Evolutionary conservation across 2,888 invertebrate species (phyloP).

Genomic region (Melanargia galathea): DNA sequence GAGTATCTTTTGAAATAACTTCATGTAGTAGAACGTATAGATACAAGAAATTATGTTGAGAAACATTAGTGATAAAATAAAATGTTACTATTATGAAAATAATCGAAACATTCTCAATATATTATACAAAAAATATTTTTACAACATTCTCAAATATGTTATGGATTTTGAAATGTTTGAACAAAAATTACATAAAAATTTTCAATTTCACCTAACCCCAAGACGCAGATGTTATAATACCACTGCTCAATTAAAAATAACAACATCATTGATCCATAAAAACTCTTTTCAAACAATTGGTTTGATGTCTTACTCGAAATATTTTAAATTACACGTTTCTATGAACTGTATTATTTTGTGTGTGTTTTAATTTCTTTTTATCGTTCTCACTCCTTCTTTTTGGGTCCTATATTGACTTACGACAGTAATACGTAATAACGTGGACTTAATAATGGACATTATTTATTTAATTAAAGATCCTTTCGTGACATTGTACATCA

Average conservation of each 20-base stretch:
- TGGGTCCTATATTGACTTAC: constrained; percentile 21
- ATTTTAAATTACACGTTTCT: constrained; percentile 67
- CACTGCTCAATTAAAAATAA: constrained; percentile 69
- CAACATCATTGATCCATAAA: constrained; percentile 68
- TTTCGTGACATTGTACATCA: constrained; percentile 67
- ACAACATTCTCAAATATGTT: too few relatives aligned
- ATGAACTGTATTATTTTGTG: constrained; percentile 46
- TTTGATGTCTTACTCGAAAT: constrained; percentile 69
- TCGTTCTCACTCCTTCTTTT: constrained; percentile 13
- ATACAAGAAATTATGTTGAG: too few relatives aligned
- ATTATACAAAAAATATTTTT: too few relatives aligned
- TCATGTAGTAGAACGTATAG: too few relatives aligned
- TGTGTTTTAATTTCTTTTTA: constrained; percentile 50
- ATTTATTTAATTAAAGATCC: constrained; percentile 44
- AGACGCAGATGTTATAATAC: constrained; percentile 60
- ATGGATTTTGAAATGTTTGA: too few relatives aligned
- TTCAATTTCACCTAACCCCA: constrained; percentile 40
- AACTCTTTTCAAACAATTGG: constrained; percentile 68
- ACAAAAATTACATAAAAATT: constrained; percentile 33
- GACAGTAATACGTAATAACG: constrained; percentile 23
- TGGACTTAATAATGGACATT: constrained; percentile 27
- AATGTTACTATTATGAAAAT: too few relatives aligned
- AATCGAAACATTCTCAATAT: too few relatives aligned
- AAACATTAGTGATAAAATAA: too few relatives aligned
- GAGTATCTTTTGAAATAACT: not conserved